A percentile compares a stretch with the other conserved stretches of the same genome.
Evolutionary conservation across 1,140 invertebrate genomes (phyloP).

Genomic region (Anadara kagoshimensis): DNA sequence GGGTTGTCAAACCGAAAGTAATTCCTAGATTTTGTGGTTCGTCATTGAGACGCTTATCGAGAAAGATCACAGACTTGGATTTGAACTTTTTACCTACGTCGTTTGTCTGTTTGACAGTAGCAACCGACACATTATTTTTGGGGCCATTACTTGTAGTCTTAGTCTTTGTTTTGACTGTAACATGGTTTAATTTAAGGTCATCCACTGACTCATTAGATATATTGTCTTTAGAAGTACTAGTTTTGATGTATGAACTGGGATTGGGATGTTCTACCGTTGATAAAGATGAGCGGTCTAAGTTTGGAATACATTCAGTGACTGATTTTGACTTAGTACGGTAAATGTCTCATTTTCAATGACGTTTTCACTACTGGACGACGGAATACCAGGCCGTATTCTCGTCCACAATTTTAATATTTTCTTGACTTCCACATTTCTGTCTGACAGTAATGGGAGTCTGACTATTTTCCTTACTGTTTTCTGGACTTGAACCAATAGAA

Average conservation of each 20-base stretch:
- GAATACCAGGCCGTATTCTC: slow-evolving; percentile 8
- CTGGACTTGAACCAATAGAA: slow-evolving; percentile 67
- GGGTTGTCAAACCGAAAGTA: slow-evolving; percentile 56
- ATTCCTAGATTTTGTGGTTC: slow-evolving; percentile 50
- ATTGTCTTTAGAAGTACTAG: background rate
- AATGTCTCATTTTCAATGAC: background rate
- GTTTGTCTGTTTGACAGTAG: slow-evolving; percentile 34
- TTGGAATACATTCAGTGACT: background rate
- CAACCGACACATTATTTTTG: slow-evolving; percentile 13
- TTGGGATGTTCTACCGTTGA: background rate
- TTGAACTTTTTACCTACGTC: slow-evolving; percentile 37
- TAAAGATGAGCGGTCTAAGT: background rate
- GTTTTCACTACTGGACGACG: slow-evolving; percentile 8
- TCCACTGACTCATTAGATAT: no score
- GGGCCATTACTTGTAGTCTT: slow-evolving; percentile 12
- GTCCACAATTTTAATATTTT: slow-evolving; percentile 26
- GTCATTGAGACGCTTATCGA: slow-evolving; percentile 54
- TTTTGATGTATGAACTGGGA: background rate
- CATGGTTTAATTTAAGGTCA: no score
- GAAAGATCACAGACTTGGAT: slow-evolving; percentile 57
- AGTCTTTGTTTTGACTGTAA: slow-evolving; percentile 9
- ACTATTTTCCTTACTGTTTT: slow-evolving; percentile 43
- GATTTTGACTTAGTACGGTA: background rate
- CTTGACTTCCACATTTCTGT: slow-evolving; percentile 46
- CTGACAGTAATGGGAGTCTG: slow-evolving; percentile 16